Conservation (phyloP, 2,888 invertebrate species). For the Pinctada fucata region DNA sequence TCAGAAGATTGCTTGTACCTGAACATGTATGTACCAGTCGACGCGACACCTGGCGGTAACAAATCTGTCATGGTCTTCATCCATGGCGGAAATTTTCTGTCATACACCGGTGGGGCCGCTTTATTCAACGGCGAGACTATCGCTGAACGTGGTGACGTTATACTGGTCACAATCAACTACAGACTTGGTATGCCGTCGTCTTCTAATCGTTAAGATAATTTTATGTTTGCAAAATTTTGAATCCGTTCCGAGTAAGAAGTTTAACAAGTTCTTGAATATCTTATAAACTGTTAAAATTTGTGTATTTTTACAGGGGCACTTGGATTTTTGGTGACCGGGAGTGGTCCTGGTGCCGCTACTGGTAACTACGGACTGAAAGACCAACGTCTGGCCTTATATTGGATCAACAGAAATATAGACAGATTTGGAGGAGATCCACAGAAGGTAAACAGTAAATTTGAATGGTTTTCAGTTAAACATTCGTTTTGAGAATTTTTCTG, state of each 20-base stretch:
- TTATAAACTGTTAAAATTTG: neutral
- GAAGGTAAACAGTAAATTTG: constrained; percentile 35
- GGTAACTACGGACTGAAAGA: constrained; percentile 56
- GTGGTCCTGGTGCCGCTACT: constrained; percentile 37
- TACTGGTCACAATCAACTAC: constrained; percentile 56
- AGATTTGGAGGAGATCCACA: constrained; percentile 49
- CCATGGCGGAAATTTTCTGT: constrained; percentile 77
- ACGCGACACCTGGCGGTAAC: constrained; percentile 23
- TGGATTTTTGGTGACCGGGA: constrained; percentile 51
- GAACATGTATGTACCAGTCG: constrained; percentile 82
- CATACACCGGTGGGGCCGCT: constrained; percentile 50
- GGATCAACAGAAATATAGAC: constrained; percentile 51
- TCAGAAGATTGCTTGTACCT: constrained; percentile 88
- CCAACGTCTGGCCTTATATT: constrained; percentile 50
- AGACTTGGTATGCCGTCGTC: constrained; percentile 43
- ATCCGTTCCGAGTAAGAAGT: neutral
- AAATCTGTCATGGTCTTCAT: constrained; percentile 76
- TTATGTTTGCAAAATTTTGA: neutral
- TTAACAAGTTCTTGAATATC: neutral
- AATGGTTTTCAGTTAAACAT: too few relatives aligned
- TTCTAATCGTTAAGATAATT: too few relatives aligned
- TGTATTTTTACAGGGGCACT: constrained; percentile 45
- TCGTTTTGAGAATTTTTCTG: too few relatives aligned
- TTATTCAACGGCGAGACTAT: constrained; percentile 51
- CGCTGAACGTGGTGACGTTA: constrained; percentile 51